A percentile compares a stretch with the other conserved stretches of the same genome.
phyloP scores from a whole-genome alignment of 2,888 invertebrate genomes.

The Seira sanloemensis region DNA sequence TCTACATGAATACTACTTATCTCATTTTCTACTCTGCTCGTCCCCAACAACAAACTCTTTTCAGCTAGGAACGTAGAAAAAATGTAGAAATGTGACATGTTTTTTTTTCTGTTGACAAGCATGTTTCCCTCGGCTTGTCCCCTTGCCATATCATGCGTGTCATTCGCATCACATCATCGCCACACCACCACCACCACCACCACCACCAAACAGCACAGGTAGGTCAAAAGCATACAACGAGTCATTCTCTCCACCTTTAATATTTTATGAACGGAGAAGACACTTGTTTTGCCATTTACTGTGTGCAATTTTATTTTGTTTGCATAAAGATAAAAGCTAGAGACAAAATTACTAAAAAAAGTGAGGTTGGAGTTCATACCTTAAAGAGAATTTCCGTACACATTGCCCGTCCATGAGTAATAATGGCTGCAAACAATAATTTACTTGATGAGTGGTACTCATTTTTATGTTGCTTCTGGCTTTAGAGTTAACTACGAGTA shows the following conservation, averaged over 20 bases:
- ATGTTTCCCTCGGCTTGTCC: background rate
- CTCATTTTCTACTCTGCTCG: background rate
- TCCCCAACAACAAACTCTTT: background rate
- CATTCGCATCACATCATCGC: background rate
- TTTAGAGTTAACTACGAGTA: background rate
- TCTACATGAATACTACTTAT: background rate
- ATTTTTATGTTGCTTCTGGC: slow-evolving; percentile 8
- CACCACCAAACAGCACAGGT: background rate
- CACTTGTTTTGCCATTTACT: too few relatives aligned
- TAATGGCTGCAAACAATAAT: slow-evolving; percentile 81
- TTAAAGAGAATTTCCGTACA: slow-evolving; percentile 99
- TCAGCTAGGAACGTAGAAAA: background rate
- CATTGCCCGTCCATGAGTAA: slow-evolving; percentile 99
- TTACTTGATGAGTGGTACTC: slow-evolving; percentile 36
- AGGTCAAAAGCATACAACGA: too few relatives aligned
- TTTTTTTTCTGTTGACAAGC: background rate
- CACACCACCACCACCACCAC: background rate
- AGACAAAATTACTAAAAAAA: background rate
- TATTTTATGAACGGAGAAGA: background rate
- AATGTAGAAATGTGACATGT: background rate
- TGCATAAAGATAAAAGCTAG: background rate
- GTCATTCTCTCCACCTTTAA: background rate
- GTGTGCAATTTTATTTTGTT: background rate
- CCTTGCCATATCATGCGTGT: background rate
- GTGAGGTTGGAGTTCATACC: slow-evolving; percentile 76